These are phyloP conservation scores for Eubasilissa regina DNA, from an alignment of 1,140 invertebrate species.

Conservation along the genomic window DNA sequence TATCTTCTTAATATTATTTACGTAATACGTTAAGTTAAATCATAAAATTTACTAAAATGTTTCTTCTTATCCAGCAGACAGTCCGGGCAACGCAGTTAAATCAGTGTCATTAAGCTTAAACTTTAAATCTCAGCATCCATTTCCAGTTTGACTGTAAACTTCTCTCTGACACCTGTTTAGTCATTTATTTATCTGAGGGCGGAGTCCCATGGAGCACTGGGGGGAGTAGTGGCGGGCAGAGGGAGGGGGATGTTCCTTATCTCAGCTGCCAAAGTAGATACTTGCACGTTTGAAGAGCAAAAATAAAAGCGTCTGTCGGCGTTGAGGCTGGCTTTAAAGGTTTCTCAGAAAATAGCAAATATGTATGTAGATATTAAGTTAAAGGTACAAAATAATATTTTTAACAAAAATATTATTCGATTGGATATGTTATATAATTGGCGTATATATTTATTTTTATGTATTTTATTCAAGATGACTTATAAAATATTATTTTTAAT, in stretches of 20 bases:
- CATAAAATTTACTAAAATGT: too few relatives aligned
- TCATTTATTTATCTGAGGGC: constrained; percentile 40
- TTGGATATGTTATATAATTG: too few relatives aligned
- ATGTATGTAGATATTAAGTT: too few relatives aligned
- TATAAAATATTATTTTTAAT: too few relatives aligned
- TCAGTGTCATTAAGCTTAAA: neutral
- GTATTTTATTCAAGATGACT: too few relatives aligned
- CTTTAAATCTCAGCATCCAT: neutral
- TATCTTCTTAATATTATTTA: too few relatives aligned
- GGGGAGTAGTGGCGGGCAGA: neutral
- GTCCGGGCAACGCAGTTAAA: neutral
- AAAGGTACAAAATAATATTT: too few relatives aligned
- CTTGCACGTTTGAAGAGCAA: neutral
- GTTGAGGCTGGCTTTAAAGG: neutral
- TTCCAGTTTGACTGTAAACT: constrained; percentile 7
- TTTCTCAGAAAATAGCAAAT: neutral
- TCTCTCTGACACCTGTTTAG: constrained; percentile 32
- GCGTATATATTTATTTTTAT: too few relatives aligned
- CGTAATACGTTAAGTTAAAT: too few relatives aligned
- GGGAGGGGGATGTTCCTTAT: constrained; percentile 8
- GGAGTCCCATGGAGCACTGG: neutral
- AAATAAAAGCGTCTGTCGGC: neutral
- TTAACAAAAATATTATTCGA: too few relatives aligned
- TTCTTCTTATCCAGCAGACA: too few relatives aligned
- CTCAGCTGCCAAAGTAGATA: constrained; percentile 20